Evolutionary conservation across 1,140 invertebrate species (phyloP).

Genomic region (Tetramorium alpestre): DNA sequence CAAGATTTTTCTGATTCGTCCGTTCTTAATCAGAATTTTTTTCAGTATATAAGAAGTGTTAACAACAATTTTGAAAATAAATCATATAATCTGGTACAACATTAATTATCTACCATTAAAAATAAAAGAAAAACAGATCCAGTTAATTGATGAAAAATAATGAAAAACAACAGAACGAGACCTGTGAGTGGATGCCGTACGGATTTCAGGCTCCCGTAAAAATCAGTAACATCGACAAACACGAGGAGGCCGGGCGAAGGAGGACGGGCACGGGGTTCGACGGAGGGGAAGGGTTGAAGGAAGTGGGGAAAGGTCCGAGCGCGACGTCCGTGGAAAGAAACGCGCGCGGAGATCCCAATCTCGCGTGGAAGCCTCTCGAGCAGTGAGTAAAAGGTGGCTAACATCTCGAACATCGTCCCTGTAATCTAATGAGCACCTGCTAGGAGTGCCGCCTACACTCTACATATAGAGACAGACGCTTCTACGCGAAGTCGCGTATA

Average conservation of each 20-base stretch:
- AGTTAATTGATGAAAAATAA: constrained; percentile 13
- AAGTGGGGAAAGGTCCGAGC: constrained; percentile 51
- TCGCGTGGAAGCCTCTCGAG: constrained; percentile 81
- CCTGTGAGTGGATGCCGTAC: constrained; percentile 34
- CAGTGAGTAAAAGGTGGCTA: constrained; percentile 84
- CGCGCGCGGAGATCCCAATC: constrained; percentile 79
- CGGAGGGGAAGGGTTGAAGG: constrained; percentile 46
- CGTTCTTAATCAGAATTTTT: no score
- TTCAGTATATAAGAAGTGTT: no score
- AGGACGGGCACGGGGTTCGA: constrained; percentile 14
- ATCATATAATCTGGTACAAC: not conserved
- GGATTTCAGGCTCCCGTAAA: constrained; percentile 63
- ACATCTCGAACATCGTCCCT: constrained; percentile 83
- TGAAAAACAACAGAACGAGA: constrained; percentile 48
- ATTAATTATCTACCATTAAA: not conserved
- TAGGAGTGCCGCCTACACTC: constrained; percentile 81
- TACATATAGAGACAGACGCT: constrained; percentile 78
- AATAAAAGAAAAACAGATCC: constrained; percentile 30
- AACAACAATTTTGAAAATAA: not conserved
- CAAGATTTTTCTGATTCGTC: no score
- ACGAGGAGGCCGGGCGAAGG: not conserved
- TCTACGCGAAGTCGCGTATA: constrained; percentile 63
- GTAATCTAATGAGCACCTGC: constrained; percentile 84
- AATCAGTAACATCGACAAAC: constrained; percentile 62
- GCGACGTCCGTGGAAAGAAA: constrained; percentile 67